Evolutionary conservation across 2,113 vertebrate genomes (phyloP).

Genomic region (Poeciliopsis occidentalis): DNA sequence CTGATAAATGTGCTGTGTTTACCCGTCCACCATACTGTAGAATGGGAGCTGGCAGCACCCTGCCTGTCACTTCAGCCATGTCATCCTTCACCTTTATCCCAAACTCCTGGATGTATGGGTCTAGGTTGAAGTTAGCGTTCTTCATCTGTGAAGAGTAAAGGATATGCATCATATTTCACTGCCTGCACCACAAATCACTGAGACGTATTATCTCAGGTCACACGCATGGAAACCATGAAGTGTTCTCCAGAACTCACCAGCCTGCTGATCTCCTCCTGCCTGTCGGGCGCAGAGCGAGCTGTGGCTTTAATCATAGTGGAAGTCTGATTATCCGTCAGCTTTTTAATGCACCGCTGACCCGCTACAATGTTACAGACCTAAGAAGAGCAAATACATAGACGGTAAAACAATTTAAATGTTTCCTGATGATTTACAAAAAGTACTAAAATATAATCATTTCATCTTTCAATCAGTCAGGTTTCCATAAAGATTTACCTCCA

Average conservation of each 20-base stretch:
- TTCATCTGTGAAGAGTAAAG: conserved; percentile 87
- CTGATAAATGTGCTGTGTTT: conserved; percentile 27
- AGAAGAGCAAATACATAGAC: conserved; percentile 1
- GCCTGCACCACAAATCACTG: neutral
- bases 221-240: neutral
- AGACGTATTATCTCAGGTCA: neutral
- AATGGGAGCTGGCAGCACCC: conserved; percentile 96
- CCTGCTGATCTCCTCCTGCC: conserved; percentile 98
- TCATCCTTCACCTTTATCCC: conserved; percentile 99
- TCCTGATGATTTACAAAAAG: neutral
- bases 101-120: conserved; percentile 99
- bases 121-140: conserved; percentile 98
- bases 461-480: neutral
- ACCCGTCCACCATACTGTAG: conserved; percentile 98
- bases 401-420: neutral
- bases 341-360: conserved; percentile 98
- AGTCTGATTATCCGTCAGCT: conserved; percentile 99
- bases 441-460: neutral
- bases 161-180: neutral
- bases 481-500: conserved; percentile 87
- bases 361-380: conserved; percentile 99
- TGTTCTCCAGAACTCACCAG: conserved; percentile 84
- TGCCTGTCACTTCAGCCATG: conserved; percentile 97
- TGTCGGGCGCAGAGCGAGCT: conserved; percentile 94
- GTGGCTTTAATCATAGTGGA: conserved; percentile 99